phyloP scores from a whole-genome alignment of 2,797 vertebrate genomes.

The Gallinago stenura region DNA sequence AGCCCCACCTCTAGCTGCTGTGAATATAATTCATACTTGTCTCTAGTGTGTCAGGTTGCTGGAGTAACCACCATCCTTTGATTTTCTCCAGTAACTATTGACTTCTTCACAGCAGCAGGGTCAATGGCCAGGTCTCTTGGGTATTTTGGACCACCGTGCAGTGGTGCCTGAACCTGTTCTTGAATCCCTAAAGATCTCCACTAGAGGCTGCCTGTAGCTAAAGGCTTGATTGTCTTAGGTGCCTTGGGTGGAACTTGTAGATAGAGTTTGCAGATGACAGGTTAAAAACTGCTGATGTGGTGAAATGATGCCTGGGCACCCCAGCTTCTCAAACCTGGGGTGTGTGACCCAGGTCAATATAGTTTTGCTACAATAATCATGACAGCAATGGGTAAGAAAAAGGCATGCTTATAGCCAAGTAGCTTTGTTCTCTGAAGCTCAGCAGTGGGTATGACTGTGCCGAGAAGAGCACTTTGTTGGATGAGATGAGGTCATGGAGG shows the following conservation, averaged over 20 bases:
- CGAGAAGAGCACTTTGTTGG: neutral
- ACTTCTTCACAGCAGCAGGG: neutral
- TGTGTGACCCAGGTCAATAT: neutral
- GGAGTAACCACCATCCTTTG: neutral
- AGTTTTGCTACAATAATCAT: neutral
- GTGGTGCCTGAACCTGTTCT: neutral
- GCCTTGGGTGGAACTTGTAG: neutral
- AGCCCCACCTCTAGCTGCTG: neutral
- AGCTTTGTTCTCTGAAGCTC: neutral
- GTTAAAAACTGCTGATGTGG: rapidly evolving
- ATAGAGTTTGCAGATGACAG: neutral
- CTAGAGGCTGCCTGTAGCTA: neutral
- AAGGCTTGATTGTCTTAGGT: neutral
- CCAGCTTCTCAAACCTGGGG: neutral
- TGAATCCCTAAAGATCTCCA: neutral
- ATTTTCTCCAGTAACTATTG: neutral
- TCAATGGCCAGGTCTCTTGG: neutral
- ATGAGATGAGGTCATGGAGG: rapidly evolving
- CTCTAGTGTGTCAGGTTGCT: neutral
- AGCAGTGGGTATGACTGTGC: neutral
- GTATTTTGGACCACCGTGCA: neutral
- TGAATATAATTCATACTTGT: neutral
- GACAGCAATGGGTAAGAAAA: neutral
- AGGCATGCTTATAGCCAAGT: neutral
- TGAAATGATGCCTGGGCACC: neutral